Base-by-base conservation (phyloP, 35 echinoderm and acorn worm genomes). In the Eucidaris tribuloides region DNA sequence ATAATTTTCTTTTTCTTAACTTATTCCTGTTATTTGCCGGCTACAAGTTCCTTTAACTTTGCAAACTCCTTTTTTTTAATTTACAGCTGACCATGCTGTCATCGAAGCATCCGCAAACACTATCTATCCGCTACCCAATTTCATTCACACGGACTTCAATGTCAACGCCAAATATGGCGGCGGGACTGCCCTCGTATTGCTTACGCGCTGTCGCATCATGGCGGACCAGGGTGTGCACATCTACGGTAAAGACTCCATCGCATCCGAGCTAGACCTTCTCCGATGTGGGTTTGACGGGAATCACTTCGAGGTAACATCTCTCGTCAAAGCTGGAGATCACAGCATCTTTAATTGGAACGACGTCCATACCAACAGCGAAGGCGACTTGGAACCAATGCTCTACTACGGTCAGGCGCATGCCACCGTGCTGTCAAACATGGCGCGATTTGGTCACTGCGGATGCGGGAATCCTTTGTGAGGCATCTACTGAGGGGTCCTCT, bases 281-380 rank as follows among this genome's bases (percentile, higher is more conserved):
- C 82, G 89, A 3, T 91, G 89, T 74, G 89, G 89, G 33, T 74
- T 85, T 43, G 77, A 55, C 45, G 89, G 89, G 5, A 91, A 91
- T 42, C 76, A 65, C 13, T 86, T 71, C 41, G 60, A 85, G 76
- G 60, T 22, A 14, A 71, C 31, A 22, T 86, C 82, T 38, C 5
- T 91, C 0, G 61, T 35, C 9, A 85, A 86, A 81, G 57, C 30
- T 11, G 89, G 89, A 0, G 43, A 45, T 4, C 89, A 91, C 77
- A 71, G 56, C 23, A 71, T 91, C 9, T 91, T 85, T 50, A 37
- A 86, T 7, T 85, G 48, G 56, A 58, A 85, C 32, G 46, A 65
- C 20, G 56, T 81, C 5, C 77, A 85, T 48, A 85, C 83, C 9
- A 71, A 85, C 32, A 36, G 33, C 1, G 54, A 28, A 23, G 89